A percentile compares a stretch with the other conserved stretches of the same genome.
These are phyloP conservation scores for Periophthalmus magnuspinnatus DNA, from an alignment of 2,797 vertebrate species.

Conservation along the genomic window DNA sequence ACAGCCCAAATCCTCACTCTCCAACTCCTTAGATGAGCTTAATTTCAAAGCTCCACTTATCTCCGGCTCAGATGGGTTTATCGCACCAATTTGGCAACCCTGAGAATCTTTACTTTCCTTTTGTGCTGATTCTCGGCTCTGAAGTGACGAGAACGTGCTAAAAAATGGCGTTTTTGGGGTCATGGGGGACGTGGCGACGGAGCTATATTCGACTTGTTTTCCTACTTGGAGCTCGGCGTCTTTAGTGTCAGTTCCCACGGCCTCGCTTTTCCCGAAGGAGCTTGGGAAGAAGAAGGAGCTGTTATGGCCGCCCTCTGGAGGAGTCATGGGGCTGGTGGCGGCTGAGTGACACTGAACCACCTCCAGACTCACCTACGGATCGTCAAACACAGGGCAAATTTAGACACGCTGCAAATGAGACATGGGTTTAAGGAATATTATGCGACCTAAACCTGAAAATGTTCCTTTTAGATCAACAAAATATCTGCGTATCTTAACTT, in stretches of 20 bases:
- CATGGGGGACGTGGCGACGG: constrained; percentile 87
- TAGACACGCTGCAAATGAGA: not conserved
- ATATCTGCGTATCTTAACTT: not conserved
- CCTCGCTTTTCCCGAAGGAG: constrained; percentile 45
- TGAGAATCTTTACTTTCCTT: constrained; percentile 19
- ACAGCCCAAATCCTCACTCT: constrained; percentile 14
- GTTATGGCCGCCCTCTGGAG: constrained; percentile 73
- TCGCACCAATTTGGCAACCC: not conserved
- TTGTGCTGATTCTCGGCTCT: constrained; percentile 27
- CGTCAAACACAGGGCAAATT: not conserved
- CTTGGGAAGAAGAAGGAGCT: constrained; percentile 78
- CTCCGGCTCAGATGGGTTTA: constrained; percentile 13
- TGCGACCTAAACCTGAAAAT: not conserved
- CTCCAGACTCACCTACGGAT: constrained; percentile 65
- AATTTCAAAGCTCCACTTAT: constrained; percentile 25
- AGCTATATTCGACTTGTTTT: constrained; percentile 82
- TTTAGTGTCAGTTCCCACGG: constrained; percentile 61
- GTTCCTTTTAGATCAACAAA: not conserved
- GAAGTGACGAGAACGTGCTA: constrained; percentile 53
- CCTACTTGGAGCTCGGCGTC: constrained; percentile 85
- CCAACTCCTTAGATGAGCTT: constrained; percentile 26
- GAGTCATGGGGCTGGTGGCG: constrained; percentile 92
- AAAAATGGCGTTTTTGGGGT: constrained; percentile 68
- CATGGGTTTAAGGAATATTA: not conserved
- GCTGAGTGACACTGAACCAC: constrained; percentile 80